Conservation (phyloP, 2,888 invertebrate genomes). For the Octonoba sinensis region DNA sequence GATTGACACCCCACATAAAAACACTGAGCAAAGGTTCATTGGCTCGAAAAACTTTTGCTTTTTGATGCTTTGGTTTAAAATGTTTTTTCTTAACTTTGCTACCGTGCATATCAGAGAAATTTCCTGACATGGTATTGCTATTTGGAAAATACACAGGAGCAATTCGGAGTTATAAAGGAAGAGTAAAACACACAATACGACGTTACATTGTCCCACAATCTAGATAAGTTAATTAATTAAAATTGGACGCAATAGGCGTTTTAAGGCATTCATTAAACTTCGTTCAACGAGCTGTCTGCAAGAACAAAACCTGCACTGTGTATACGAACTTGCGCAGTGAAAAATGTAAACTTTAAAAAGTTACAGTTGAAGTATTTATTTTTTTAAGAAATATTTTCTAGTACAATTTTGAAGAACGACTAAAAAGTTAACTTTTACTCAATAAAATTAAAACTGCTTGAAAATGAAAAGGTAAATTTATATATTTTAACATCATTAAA, state of each 20-base stretch:
- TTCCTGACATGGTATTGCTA: slow-evolving; percentile 52
- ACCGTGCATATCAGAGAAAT: slow-evolving; percentile 37
- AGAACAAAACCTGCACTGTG: too few species aligned
- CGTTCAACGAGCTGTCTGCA: too few species aligned
- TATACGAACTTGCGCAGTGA: slow-evolving; percentile 9
- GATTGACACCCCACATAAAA: slow-evolving; percentile 99
- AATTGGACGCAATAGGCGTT: neutral
- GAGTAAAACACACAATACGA: too few species aligned
- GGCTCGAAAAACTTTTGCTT: slow-evolving; percentile 98
- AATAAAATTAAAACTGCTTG: too few species aligned
- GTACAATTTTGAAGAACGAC: too few species aligned
- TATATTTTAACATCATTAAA: too few species aligned
- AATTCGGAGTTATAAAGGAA: neutral
- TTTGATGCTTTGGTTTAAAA: slow-evolving; percentile 97
- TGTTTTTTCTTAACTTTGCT: slow-evolving; percentile 93
- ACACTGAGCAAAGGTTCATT: slow-evolving; percentile 99
- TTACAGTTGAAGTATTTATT: too few species aligned
- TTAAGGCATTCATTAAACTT: neutral
- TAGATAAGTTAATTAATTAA: too few species aligned
- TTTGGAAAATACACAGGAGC: neutral
- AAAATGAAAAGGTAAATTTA: too few species aligned
- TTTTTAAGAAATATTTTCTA: too few species aligned
- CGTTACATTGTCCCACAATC: too few species aligned
- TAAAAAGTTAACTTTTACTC: too few species aligned
- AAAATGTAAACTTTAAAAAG: slow-evolving; percentile 9